These are phyloP conservation scores for Catharus bicknelli DNA, from an alignment of 2,113 vertebrate species.

Conservation along the genomic window DNA sequence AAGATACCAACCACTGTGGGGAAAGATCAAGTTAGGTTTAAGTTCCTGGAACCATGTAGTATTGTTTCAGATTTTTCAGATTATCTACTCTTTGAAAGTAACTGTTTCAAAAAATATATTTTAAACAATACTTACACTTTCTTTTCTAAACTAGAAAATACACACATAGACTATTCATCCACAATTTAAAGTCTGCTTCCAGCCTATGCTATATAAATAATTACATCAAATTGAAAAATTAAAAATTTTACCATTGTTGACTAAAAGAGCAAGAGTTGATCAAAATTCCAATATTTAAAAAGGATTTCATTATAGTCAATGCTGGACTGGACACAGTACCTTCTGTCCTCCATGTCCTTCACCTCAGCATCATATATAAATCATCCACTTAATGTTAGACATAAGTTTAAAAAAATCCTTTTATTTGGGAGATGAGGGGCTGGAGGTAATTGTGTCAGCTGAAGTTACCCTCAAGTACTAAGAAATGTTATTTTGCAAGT, in stretches of 20 bases:
- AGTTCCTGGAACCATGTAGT: fast-evolving
- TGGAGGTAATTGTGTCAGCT: not conserved
- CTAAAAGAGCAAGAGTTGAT: not conserved
- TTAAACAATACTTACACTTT: not conserved
- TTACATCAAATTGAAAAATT: not conserved
- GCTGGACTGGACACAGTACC: not conserved
- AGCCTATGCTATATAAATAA: not conserved
- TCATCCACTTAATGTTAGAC: not conserved
- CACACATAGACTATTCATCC: not conserved
- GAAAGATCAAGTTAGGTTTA: not conserved
- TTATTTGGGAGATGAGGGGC: not conserved
- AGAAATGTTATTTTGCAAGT: not conserved
- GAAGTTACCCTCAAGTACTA: not conserved
- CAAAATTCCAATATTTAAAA: not conserved
- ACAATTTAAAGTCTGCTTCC: not conserved
- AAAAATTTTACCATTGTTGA: not conserved
- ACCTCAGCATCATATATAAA: not conserved
- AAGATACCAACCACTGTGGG: not conserved
- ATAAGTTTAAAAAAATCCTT: not conserved
- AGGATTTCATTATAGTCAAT: not conserved
- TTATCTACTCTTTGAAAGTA: not conserved
- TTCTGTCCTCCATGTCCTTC: not conserved
- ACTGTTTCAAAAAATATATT: not conserved
- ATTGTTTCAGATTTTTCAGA: not conserved
- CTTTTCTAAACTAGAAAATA: not conserved